Percentiles rank a stretch among this genome's conserved stretches.
Conservation (phyloP, 2,888 invertebrate genomes). For the Hydriomena furcata region DNA sequence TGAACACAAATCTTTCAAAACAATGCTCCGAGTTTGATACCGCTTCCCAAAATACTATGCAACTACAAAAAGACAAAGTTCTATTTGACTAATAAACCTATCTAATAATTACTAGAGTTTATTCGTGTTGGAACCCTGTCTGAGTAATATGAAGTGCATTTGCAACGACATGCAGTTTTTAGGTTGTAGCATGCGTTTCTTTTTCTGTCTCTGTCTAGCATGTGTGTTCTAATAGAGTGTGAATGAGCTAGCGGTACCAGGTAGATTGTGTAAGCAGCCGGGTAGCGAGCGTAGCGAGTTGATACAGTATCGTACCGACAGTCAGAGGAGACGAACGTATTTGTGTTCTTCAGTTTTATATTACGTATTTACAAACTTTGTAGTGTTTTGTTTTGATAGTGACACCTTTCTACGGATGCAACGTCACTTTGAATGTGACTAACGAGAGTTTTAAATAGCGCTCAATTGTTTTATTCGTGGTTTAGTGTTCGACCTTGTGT, state of each 20-base stretch:
- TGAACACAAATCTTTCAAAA: constrained; percentile 44
- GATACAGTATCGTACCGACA: constrained; percentile 56
- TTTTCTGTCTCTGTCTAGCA: constrained; percentile 49
- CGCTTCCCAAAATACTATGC: constrained; percentile 52
- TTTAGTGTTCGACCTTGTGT: constrained; percentile 75
- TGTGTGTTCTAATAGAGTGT: constrained; percentile 34
- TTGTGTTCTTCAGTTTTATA: constrained; percentile 41
- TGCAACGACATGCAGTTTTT: constrained; percentile 60
- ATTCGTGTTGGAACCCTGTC: constrained; percentile 56
- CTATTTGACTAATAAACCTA: constrained; percentile 39
- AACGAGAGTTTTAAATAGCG: constrained; percentile 27
- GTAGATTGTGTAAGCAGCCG: constrained; percentile 43
- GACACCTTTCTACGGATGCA: constrained; percentile 43
- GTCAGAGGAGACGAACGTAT: constrained; percentile 46
- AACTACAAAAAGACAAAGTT: constrained; percentile 42
- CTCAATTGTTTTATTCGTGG: constrained; percentile 52
- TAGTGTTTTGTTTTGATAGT: constrained; percentile 65
- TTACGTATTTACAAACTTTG: constrained; percentile 79
- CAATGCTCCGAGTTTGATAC: constrained; percentile 43
- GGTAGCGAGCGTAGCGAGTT: constrained; percentile 41
- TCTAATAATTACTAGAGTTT: constrained; percentile 34
- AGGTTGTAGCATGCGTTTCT: constrained; percentile 41
- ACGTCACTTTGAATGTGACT: constrained; percentile 24
- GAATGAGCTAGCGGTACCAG: constrained; percentile 59
- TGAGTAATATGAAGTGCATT: constrained; percentile 45